These are phyloP conservation scores for Sinocyclocheilus maitianheensis DNA, from an alignment of 2,113 vertebrate species.

Conservation along the genomic window DNA sequence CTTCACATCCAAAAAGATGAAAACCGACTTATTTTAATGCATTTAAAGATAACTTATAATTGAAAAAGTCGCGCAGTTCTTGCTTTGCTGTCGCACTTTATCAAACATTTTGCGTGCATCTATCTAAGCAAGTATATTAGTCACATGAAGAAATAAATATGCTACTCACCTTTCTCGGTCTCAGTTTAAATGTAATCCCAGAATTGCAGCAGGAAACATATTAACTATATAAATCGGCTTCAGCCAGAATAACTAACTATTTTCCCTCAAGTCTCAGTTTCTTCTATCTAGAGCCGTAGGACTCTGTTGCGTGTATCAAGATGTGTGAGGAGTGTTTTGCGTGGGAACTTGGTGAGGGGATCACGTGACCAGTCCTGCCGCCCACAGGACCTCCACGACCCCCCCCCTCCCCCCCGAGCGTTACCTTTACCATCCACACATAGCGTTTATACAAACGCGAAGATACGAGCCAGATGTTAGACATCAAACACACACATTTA, in stretches of 20 bases:
- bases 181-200: conserved; percentile 22
- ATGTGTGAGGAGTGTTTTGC: conserved; percentile 31
- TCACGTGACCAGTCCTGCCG: conserved; percentile 28
- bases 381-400: conserved; percentile 36
- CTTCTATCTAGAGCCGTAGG: background rate
- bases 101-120: background rate
- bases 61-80: background rate
- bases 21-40: background rate
- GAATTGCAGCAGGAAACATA: background rate
- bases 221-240: background rate
- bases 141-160: background rate
- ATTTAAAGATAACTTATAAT: background rate
- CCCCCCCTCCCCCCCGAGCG: background rate
- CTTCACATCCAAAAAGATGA: background rate
- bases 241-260: background rate
- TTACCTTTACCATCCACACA: conserved; percentile 24
- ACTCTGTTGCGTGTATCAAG: background rate
- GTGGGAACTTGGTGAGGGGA: conserved; percentile 41
- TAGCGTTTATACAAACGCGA: conserved; percentile 15
- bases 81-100: background rate
- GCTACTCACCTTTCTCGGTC: conserved; percentile 1
- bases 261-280: background rate
- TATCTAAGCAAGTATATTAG: background rate
- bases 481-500: conserved; percentile 31
- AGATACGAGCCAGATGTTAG: conserved; percentile 29